Conservation (phyloP, 2,888 invertebrate species). For the Aquatica leii region DNA sequence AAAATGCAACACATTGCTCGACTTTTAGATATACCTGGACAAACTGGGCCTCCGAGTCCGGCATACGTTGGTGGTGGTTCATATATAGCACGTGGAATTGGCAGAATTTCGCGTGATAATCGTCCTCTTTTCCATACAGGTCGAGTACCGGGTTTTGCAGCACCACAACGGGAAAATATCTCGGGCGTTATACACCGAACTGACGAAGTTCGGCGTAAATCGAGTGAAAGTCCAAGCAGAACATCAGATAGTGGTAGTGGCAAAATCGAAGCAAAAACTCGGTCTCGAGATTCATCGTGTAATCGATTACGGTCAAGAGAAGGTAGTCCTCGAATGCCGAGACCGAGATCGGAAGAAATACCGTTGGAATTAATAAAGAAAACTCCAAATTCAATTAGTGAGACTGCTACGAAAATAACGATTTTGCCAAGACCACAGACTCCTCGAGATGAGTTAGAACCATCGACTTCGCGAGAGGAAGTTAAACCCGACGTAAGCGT, state of each 20-base stretch:
- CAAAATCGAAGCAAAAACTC: constrained; percentile 37
- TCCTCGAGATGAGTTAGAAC: constrained; percentile 47
- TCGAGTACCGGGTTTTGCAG: constrained; percentile 60
- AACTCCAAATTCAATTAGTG: constrained; percentile 63
- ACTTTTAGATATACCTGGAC: constrained; percentile 83
- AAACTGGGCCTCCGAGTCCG: constrained; percentile 61
- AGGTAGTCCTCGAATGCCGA: constrained; percentile 74
- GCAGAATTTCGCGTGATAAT: constrained; percentile 52
- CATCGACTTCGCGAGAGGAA: constrained; percentile 35
- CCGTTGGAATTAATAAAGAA: constrained; percentile 80
- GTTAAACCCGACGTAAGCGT: constrained; percentile 34
- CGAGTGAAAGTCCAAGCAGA: constrained; percentile 52
- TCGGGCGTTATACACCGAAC: constrained; percentile 57
- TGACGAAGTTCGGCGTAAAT: constrained; percentile 48
- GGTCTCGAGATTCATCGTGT: constrained; percentile 50
- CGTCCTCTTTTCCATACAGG: constrained; percentile 56
- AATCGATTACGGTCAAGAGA: constrained; percentile 69
- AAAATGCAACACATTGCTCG: constrained; percentile 97
- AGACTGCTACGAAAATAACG: constrained; percentile 57
- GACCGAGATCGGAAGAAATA: constrained; percentile 81
- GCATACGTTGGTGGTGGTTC: constrained; percentile 59
- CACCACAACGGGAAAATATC: constrained; percentile 58
- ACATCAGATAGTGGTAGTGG: constrained; percentile 43
- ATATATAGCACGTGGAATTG: constrained; percentile 52
- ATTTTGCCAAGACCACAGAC: constrained; percentile 61